These are phyloP conservation scores for Mus spretus DNA, from an alignment of 2,797 vertebrate species.

Conservation along the genomic window DNA sequence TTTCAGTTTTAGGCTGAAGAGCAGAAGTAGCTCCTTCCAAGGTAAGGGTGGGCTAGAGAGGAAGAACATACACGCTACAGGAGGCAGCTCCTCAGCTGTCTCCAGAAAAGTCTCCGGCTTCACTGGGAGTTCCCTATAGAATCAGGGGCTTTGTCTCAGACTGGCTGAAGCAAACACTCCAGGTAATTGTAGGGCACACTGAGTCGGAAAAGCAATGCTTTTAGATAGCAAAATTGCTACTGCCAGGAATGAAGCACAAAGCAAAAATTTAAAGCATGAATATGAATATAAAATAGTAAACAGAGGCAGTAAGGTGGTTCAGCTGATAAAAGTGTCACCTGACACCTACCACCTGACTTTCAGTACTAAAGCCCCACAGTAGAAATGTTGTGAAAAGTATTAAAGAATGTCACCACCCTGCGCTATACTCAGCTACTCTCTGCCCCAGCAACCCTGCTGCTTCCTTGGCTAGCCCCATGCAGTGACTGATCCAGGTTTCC, in stretches of 20 bases:
- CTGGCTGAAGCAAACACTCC: background rate
- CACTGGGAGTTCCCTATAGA: background rate
- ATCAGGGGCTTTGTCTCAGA: background rate
- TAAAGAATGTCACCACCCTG: too few species aligned
- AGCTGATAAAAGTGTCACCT: background rate
- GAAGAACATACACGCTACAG: background rate
- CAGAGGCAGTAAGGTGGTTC: background rate
- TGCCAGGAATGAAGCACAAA: background rate
- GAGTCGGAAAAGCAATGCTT: slow-evolving; percentile 4
- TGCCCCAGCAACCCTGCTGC: too few species aligned
- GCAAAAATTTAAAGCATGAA: background rate
- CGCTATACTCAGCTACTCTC: too few species aligned
- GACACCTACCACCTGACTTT: background rate
- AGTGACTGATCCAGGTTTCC: too few species aligned
- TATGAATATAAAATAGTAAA: slow-evolving; percentile 31
- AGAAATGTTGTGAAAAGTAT: background rate
- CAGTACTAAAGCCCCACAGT: background rate
- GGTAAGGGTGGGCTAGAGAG: background rate
- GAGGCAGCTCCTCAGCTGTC: background rate
- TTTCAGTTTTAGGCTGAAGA: background rate
- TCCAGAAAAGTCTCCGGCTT: background rate
- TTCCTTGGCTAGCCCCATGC: too few species aligned
- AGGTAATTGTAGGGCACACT: slow-evolving; percentile 1
- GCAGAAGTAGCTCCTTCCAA: slow-evolving; percentile 10
- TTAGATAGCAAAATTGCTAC: slow-evolving; percentile 5